Evolutionary conservation across 2,888 invertebrate genomes (phyloP), one percentile per base, ranked within the genome.

Genomic region (Malacosoma neustria): DNA sequence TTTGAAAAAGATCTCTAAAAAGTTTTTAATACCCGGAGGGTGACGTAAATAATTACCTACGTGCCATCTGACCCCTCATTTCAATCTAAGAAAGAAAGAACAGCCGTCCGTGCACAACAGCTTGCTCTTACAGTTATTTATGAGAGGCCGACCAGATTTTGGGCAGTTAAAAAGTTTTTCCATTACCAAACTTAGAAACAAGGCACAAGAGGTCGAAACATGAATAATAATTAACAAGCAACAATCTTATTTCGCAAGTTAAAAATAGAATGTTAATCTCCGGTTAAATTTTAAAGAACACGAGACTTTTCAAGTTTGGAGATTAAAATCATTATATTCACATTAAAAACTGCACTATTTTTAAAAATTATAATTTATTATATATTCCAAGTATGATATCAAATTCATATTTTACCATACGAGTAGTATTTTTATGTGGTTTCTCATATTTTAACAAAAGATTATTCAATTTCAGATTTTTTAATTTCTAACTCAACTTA

Each of bases 61-160:
- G 77, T 81, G 81, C 63, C 54, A 49, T 54, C 61, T 69, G 74
- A 74, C 79, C 79, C 22, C 67, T 67, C 66, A 56, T 62, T 68
- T 61, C 65, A 61, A 67, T 66, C 66, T 60, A 43, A 51, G 49
- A 51, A 61, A 61, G 60, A 54, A 65, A 55, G 51, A 57, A 65
- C 57, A 57, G 54, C 60, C 60, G 64, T 50, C 59, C 81, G 81
- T 81, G 84, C 85, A 82, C 73, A 84, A 80, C 84, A 84, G 79
- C 79, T 80, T 79, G 80, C 69, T 54, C 61, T 67, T 67, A 72
- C 80, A 76, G 76, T 72, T 82, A 84, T 84, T 85, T 85, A 84
- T 77, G 67, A 61, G 61, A 55, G 64, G 61, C 61, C 65, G 62
- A 65, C 64, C 62, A 74, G 75, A 80, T 80, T 79, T 72, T 46